A percentile compares a stretch with the other conserved stretches of the same genome.
phyloP scores from a whole-genome alignment of 2,113 vertebrate species.

The Phalacrocorax carbo region DNA sequence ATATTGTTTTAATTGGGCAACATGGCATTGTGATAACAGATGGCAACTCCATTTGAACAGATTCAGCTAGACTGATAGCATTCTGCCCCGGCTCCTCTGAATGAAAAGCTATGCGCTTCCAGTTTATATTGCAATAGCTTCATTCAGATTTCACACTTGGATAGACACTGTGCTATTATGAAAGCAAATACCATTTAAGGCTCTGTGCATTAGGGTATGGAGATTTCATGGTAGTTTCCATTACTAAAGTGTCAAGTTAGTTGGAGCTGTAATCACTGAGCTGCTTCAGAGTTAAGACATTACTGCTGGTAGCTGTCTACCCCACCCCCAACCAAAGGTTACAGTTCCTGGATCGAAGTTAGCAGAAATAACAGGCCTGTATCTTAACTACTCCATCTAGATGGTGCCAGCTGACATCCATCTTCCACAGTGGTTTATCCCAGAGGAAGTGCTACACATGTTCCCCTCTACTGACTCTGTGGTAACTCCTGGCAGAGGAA shows the following conservation, averaged over 20 bases:
- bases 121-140: conserved; percentile 22
- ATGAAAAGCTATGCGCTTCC: background rate
- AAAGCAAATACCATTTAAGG: conserved; percentile 23
- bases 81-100: conserved; percentile 68
- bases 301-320: background rate
- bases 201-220: background rate
- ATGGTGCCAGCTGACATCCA: background rate
- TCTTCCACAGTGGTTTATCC: background rate
- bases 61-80: conserved; percentile 67
- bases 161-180: background rate
- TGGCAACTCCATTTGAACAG: conserved; percentile 62
- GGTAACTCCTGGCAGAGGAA: background rate
- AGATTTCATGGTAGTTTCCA: conserved; percentile 14
- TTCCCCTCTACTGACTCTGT: background rate
- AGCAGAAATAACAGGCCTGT: background rate
- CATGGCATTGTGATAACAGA: conserved; percentile 66
- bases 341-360: background rate
- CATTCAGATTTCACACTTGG: conserved; percentile 49
- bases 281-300: background rate
- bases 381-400: background rate
- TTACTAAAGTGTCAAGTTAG: background rate
- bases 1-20: conserved; percentile 63
- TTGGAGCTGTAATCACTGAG: background rate
- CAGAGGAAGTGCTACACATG: background rate
- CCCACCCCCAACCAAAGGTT: background rate